phyloP scores from a whole-genome alignment of 2,888 invertebrate genomes.

The Strigamia transsilvanica region DNA sequence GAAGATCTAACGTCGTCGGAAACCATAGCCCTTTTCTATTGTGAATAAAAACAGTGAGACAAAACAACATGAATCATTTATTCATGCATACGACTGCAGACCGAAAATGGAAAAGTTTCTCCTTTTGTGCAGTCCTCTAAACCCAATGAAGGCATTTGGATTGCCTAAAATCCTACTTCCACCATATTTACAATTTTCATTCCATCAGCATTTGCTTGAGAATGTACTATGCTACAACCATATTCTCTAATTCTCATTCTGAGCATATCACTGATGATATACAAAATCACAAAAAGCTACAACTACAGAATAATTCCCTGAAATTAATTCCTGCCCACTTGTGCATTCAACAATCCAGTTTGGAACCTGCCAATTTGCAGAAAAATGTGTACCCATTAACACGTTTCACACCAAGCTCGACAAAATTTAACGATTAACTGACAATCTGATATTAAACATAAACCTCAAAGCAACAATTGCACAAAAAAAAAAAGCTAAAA shows the following conservation, averaged over 20 bases:
- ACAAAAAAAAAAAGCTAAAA: background rate
- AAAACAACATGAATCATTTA: constrained; percentile 39
- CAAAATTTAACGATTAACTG: too few relatives aligned
- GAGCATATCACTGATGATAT: background rate
- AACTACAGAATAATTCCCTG: background rate
- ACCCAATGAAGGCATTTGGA: constrained; percentile 40
- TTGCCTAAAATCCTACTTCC: constrained; percentile 33
- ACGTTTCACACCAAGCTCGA: too few relatives aligned
- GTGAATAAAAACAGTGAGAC: constrained; percentile 37
- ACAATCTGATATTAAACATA: too few relatives aligned
- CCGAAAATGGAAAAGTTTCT: constrained; percentile 40
- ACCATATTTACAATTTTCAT: constrained; percentile 33
- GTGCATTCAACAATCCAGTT: background rate
- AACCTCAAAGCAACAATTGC: too few relatives aligned
- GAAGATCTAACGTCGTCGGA: constrained; percentile 6
- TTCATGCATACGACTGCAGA: constrained; percentile 33
- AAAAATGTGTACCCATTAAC: too few relatives aligned
- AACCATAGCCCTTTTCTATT: constrained; percentile 14
- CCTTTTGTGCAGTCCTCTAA: constrained; percentile 13
- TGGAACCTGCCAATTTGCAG: background rate
- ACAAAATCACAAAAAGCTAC: background rate
- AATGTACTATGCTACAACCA: background rate
- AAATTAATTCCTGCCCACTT: background rate
- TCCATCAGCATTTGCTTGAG: constrained; percentile 13
- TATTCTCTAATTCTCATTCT: background rate